phyloP scores from a whole-genome alignment of 2,888 invertebrate species.

The Anthophora plumipes region DNA sequence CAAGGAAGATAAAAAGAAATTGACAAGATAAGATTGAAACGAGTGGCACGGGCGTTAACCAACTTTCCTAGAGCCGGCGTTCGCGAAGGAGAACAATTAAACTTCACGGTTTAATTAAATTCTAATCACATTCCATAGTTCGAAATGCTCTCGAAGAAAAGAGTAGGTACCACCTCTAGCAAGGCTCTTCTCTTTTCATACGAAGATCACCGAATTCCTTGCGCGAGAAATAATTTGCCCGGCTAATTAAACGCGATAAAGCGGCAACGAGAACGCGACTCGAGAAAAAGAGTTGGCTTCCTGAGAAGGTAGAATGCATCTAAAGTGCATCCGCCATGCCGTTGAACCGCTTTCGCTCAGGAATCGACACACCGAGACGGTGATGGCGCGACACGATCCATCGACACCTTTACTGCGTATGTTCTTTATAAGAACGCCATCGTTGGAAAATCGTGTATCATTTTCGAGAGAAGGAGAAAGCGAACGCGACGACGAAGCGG shows the following conservation, averaged over 20 bases:
- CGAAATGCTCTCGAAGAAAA: not conserved
- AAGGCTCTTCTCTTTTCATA: too few species aligned
- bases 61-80: too few species aligned
- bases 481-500: conserved; percentile 10
- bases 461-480: conserved; percentile 46
- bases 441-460: conserved; percentile 12
- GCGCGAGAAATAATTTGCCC: conserved; percentile 2
- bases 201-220: not conserved
- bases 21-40: too few species aligned
- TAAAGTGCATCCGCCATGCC: not conserved
- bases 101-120: conserved; percentile 25
- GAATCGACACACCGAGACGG: conserved; percentile 3
- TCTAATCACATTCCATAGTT: not conserved
- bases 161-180: too few species aligned
- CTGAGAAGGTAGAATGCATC: not conserved
- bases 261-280: not conserved
- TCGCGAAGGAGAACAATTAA: not conserved
- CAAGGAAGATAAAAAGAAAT: too few species aligned
- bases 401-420: too few species aligned
- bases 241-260: not conserved
- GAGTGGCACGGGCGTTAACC: too few species aligned
- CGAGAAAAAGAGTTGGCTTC: not conserved
- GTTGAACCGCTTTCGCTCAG: not conserved
- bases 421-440: conserved; percentile 7
- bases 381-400: not conserved